Base-by-base conservation (phyloP, 1,140 invertebrate genomes). In the Dendrolimus punctatus region DNA sequence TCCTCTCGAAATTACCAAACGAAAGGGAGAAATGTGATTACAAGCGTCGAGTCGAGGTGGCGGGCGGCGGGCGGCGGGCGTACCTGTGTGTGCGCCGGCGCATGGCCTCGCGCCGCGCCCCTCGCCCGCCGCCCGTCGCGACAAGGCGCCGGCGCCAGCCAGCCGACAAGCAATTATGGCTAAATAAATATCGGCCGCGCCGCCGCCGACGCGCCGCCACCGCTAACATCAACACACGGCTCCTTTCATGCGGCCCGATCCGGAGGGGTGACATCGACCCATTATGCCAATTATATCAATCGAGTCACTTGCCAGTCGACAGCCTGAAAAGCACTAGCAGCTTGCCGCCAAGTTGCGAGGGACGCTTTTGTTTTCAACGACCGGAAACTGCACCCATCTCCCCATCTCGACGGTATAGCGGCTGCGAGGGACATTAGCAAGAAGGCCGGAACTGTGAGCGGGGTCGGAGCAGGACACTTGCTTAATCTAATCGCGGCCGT, bases 131-230 rank as follows among this genome's bases (percentile, higher is more conserved):
- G 53, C 49, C 72, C 73, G 78, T 64, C 78, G 76, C 78, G 78
- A 74, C 75, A 64, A 66, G 78, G 76, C 78, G 78, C 80, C 78
- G 80, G 78, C 78, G 78, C 80, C 76, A 79, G 69, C 49, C 72
- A 60, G 70, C 72, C 80, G 78, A 73, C 80, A 71, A 80, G 78
- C 80, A 85, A 82, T 82, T 82, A 85, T 85, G 80, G 76, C 74
- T 85, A 85, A 85, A 85, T 85, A 85, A 85, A 85, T 85, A 85
- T 80, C 77, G 73, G 71, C 70, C 78, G 73, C 70, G 73, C 76
- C 73, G 64, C 70, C 71, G 70, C 71, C 42, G 64, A 9, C 51
- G 51, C 51, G 39, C 10, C 51, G 51, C 42, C 36, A 66, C 50
- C 73, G 68, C 64, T 62, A 64, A 61, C 68, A 65, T 60, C 68